Conservation (phyloP, 2,888 invertebrate genomes). For the Volucella bombylans region DNA sequence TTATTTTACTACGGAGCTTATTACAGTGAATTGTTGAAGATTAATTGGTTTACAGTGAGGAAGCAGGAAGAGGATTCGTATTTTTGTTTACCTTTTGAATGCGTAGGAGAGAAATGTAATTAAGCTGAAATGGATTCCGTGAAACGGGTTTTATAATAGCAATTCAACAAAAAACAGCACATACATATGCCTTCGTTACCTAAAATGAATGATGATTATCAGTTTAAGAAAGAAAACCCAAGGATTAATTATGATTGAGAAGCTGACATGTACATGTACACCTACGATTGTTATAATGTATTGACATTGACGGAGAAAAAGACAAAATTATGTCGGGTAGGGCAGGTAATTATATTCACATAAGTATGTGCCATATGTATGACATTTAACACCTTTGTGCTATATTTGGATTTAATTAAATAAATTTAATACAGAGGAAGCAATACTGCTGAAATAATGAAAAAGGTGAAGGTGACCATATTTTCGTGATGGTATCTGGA, state of each 20-base stretch:
- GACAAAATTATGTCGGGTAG: too few relatives aligned
- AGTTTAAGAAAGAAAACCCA: neutral
- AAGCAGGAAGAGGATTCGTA: neutral
- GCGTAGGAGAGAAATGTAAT: constrained; percentile 12
- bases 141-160: constrained; percentile 11
- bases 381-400: too few relatives aligned
- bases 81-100: neutral
- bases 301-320: neutral
- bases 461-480: too few relatives aligned
- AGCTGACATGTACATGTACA: constrained; percentile 11
- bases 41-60: constrained; percentile 33
- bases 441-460: too few relatives aligned
- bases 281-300: constrained; percentile 3
- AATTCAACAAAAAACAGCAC: neutral
- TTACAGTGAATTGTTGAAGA: constrained; percentile 33
- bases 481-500: too few relatives aligned
- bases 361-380: too few relatives aligned
- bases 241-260: constrained; percentile 39
- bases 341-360: too few relatives aligned
- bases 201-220: constrained; percentile 18
- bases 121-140: constrained; percentile 17
- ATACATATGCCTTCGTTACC: neutral
- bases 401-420: too few relatives aligned
- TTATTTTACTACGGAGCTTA: constrained; percentile 34
- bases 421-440: too few relatives aligned